These are phyloP conservation scores for Clinocottus analis DNA, from an alignment of 2,113 vertebrate species.

Conservation along the genomic window DNA sequence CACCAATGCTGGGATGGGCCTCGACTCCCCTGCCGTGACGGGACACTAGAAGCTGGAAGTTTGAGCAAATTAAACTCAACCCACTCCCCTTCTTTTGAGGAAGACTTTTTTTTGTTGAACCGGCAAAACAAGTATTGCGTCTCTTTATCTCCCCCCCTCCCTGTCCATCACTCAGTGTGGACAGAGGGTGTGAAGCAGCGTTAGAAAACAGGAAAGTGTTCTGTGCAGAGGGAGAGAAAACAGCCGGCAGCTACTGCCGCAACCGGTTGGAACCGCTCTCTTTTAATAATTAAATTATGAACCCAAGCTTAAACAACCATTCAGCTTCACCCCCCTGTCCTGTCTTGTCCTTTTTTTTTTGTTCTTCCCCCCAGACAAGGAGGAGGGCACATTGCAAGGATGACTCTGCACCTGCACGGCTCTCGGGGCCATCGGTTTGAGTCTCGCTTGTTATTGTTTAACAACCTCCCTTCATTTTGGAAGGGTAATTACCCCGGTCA, in stretches of 20 bases:
- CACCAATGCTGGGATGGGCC: neutral
- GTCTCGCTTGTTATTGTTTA: conserved; percentile 33
- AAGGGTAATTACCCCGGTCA: neutral
- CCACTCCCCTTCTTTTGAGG: fast-evolving
- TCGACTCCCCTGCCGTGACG: neutral
- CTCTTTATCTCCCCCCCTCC: neutral
- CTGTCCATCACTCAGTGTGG: conserved; percentile 8
- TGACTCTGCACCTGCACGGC: conserved; percentile 10
- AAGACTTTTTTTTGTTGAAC: neutral
- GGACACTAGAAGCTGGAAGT: neutral
- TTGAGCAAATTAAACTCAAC: neutral
- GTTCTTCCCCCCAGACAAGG: neutral
- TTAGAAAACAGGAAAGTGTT: conserved; percentile 18
- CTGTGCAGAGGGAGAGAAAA: conserved; percentile 41
- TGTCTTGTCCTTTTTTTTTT: neutral
- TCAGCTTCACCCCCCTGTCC: conserved; percentile 8
- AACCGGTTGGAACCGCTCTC: conserved; percentile 80
- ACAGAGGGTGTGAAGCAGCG: neutral
- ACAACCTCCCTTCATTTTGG: neutral
- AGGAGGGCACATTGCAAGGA: neutral
- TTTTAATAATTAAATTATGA: conserved; percentile 76
- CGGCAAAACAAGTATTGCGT: neutral
- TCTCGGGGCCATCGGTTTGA: too few species aligned
- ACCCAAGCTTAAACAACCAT: conserved; percentile 30
- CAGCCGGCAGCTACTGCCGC: conserved; percentile 45